Evolutionary conservation across 2,888 invertebrate species (phyloP), one percentile per base, ranked within the genome.

Genomic region (Amorpha juglandis): DNA sequence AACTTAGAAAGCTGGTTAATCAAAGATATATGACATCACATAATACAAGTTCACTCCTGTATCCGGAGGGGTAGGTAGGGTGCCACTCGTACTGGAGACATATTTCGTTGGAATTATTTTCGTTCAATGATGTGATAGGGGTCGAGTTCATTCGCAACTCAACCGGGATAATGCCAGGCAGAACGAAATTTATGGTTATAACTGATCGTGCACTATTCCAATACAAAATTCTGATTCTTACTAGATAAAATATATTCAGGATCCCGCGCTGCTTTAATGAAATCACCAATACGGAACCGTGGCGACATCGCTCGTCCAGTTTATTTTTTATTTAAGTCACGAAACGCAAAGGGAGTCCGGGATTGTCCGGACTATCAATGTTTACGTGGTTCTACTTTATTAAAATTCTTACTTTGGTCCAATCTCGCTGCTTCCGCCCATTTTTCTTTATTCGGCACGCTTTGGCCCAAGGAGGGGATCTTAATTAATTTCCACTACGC

Each of bases 341-440:
- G 58, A 42, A 58, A 58, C 63, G 62, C 63, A 67, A 64, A 35
- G 55, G 51, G 62, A 67, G 55, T 16, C 58, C 38, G 51, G 42
- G 62, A 58, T 55, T 62, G 69, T 68, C 71, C 76, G 69, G 69
- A 73, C 84, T 80, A 82, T 87, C 88, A 86, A 84, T 89, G 90
- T 89, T 89, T 90, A 90, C 90, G 90, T 88, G 90, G 88, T 85
- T 81, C 75, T 78, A 74, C 83, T 87, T 89, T 91, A 91, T 91
- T 91, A 91, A 91, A 91, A 91, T 90, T 88, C 88, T 80, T 80
- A 76, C 82, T 86, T 84, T 81, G 78, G 76, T 78, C 81, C 82
- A 80, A 82, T 83, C 81, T 86, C 81, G 77, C 53, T 79, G 79
- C 69, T 71, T 80, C 78, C 80, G 79, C 76, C 79, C 75, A 70